Conservation (phyloP, 2,888 invertebrate species). For the Ormyrus rosae region DNA sequence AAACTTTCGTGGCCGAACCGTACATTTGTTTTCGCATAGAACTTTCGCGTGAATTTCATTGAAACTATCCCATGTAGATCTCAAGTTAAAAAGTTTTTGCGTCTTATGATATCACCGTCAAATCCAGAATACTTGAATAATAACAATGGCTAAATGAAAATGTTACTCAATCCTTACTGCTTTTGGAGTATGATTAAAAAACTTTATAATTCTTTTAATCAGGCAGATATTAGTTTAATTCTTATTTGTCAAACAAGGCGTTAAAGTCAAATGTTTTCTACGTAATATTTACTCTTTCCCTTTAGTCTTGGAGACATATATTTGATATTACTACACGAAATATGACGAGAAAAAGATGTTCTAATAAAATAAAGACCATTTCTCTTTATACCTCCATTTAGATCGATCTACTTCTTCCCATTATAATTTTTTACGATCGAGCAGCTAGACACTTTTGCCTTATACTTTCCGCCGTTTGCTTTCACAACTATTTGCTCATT, state of each 20-base stretch:
- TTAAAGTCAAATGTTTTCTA: no score
- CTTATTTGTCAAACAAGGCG: no score
- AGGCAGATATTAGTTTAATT: no score
- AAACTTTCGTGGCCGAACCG: slow-evolving; percentile 29
- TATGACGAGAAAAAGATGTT: background rate
- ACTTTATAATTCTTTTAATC: background rate
- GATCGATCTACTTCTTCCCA: slow-evolving; percentile 36
- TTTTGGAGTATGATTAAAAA: slow-evolving; percentile 9
- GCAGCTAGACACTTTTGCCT: background rate
- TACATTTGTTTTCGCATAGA: background rate
- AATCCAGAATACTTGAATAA: slow-evolving; percentile 29
- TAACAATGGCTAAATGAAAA: slow-evolving; percentile 19
- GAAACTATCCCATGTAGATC: background rate
- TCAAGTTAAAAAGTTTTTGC: slow-evolving; percentile 41
- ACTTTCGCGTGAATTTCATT: slow-evolving; percentile 28
- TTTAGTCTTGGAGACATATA: no score
- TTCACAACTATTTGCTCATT: slow-evolving; percentile 47
- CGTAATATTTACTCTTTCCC: background rate
- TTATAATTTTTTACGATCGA: slow-evolving; percentile 45
- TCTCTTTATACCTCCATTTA: slow-evolving; percentile 28
- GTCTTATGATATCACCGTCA: slow-evolving; percentile 1
- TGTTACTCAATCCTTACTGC: background rate
- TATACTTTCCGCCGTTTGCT: slow-evolving; percentile 32
- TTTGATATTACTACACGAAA: background rate
- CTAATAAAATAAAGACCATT: background rate